phyloP scores from a whole-genome alignment of 2,888 invertebrate genomes.

The Sialis fuliginosa region DNA sequence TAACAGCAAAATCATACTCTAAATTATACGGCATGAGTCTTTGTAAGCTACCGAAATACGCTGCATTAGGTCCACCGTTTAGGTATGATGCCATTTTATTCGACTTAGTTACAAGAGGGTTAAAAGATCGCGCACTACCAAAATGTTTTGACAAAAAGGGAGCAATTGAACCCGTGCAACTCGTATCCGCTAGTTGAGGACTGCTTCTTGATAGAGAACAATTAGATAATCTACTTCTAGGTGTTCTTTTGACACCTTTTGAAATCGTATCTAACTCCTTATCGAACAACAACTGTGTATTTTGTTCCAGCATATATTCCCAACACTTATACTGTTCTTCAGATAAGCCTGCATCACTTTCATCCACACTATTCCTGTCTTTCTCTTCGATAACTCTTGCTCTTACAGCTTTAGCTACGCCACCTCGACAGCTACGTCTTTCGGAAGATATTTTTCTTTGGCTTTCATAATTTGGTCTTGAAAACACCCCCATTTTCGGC shows the following conservation, averaged over 20 bases:
- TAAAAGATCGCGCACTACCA: slow-evolving; percentile 64
- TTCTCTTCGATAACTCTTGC: slow-evolving; percentile 44
- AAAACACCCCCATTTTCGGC: slow-evolving; percentile 14
- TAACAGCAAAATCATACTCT: slow-evolving; percentile 69
- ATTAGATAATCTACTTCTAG: slow-evolving; percentile 33
- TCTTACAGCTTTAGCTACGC: slow-evolving; percentile 41
- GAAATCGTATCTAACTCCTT: slow-evolving; percentile 71
- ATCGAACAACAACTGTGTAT: slow-evolving; percentile 73
- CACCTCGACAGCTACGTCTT: slow-evolving; percentile 35
- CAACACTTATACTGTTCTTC: slow-evolving; percentile 85
- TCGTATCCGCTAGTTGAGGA: slow-evolving; percentile 40
- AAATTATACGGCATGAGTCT: slow-evolving; percentile 68
- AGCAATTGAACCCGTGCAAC: slow-evolving; percentile 22
- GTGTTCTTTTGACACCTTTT: slow-evolving; percentile 35
- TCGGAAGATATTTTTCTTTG: slow-evolving; percentile 25
- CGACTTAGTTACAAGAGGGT: slow-evolving; percentile 38
- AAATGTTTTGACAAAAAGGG: slow-evolving; percentile 57
- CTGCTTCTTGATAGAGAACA: slow-evolving; percentile 48
- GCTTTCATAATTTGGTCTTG: slow-evolving; percentile 25
- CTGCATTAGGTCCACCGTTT: slow-evolving; percentile 64
- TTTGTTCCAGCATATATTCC: slow-evolving; percentile 87
- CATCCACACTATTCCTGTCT: slow-evolving; percentile 25
- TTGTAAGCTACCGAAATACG: slow-evolving; percentile 73
- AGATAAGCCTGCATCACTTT: slow-evolving; percentile 40
- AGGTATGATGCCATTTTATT: slow-evolving; percentile 39